Evolutionary conservation across 2,888 invertebrate genomes (phyloP), one percentile per base, ranked within the genome.

Genomic region (Latrodectus hesperus): DNA sequence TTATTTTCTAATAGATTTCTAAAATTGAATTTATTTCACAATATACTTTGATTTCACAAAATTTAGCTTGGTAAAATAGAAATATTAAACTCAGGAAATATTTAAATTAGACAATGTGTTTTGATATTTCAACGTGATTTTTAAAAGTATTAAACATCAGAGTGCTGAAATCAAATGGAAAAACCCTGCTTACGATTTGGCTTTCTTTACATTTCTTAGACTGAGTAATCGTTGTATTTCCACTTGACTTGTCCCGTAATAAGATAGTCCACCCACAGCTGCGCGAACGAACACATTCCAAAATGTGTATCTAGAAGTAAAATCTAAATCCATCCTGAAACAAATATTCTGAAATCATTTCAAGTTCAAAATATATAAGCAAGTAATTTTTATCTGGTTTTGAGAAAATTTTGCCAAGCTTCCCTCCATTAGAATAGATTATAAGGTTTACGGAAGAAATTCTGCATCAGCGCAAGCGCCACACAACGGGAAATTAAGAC

Each of bases 181-280:
- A 64, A 26, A 14, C 16, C n/a, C 12, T 68, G 53, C 77, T 77
- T 67, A 77, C 77, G 26, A 9, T 52, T 22, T 49, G 10, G 77
- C 77, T 22, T 52, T 65, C 1, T 51, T n/a, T 0, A 52, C n/a
- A 22, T 53, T 49, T 9, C 52, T 76, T 17, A 83, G 17, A 38
- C 82, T 83, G n/a, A 83, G 53, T 22, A 83, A n/a, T 12, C 82
- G 55, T 64, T 83, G 75, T 16, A 83, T 38, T 70, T 83, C 82
- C 17, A 75, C 16, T 49, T 83, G 82, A 75, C 75, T 83, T 11
- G 72, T 53, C 12, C 82, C 75, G 16, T 60, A 75, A 60, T 72
- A 72, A 9, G 75, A 75, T 12, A 83, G 0, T 14, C 74, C 75
- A 9, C 22, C n/a, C 6, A 60, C 22, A 3, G 75, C 5, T 11